Conservation (phyloP, 1,140 invertebrate species). For the Agrilus planipennis region DNA sequence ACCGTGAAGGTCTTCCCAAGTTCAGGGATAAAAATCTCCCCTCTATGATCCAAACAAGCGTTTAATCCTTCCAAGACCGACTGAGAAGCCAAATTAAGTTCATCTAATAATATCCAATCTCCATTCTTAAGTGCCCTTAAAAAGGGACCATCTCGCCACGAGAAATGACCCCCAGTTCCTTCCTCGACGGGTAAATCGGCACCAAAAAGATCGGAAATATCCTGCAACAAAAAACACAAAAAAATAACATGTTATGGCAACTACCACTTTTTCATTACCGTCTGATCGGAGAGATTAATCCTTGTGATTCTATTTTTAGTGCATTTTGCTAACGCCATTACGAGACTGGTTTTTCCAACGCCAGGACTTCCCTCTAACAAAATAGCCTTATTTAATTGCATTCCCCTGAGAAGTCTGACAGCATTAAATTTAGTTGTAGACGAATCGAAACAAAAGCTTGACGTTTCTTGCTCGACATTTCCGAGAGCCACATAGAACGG, state of each 20-base stretch:
- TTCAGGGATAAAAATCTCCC: constrained; percentile 93
- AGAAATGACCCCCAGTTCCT: constrained; percentile 70
- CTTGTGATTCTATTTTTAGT: constrained; percentile 74
- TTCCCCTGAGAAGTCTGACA: constrained; percentile 68
- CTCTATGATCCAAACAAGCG: constrained; percentile 95
- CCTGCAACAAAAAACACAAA: constrained; percentile 42
- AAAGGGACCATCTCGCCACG: constrained; percentile 93
- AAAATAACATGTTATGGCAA: neutral
- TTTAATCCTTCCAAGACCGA: constrained; percentile 97
- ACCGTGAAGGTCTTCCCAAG: constrained; percentile 78
- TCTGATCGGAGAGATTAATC: constrained; percentile 98
- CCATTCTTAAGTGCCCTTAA: constrained; percentile 83
- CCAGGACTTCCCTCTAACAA: constrained; percentile 96
- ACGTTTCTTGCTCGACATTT: constrained; percentile 12
- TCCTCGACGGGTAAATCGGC: constrained; percentile 93
- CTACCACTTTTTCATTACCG: constrained; percentile 45
- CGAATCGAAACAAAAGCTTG: constrained; percentile 62
- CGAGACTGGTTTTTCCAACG: constrained; percentile 93
- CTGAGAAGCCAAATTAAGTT: constrained; percentile 96
- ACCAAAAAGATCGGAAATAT: constrained; percentile 95
- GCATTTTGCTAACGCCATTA: constrained; percentile 79
- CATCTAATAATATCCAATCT: constrained; percentile 96
- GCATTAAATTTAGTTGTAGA: constrained; percentile 77
- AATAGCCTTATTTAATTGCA: constrained; percentile 85
- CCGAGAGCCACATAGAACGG: constrained; percentile 58